phyloP scores from a whole-genome alignment of 1,140 invertebrate species.

The Dendroctonus ponderosae region DNA sequence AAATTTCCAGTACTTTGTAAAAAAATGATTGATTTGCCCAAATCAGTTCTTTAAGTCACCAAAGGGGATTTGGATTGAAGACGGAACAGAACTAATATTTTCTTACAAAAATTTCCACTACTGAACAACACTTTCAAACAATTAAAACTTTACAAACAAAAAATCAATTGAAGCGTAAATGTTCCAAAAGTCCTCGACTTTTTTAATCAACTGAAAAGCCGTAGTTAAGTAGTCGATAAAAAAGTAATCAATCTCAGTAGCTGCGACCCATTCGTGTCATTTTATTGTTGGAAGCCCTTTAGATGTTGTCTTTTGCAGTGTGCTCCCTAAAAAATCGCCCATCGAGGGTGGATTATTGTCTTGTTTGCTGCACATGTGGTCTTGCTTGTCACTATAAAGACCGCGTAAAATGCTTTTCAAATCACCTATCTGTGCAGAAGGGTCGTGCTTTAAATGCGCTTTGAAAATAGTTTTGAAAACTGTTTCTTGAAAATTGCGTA shows the following conservation, averaged over 20 bases:
- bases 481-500: too few species aligned
- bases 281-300: constrained; percentile 16
- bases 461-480: too few species aligned
- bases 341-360: constrained; percentile 11
- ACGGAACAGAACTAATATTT: too few species aligned
- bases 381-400: constrained; percentile 7
- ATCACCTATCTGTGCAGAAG: too few species aligned
- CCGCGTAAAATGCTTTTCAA: not conserved
- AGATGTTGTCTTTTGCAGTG: constrained; percentile 12
- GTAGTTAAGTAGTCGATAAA: constrained; percentile 1
- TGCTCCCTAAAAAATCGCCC: constrained; percentile 1
- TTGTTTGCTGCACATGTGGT: constrained; percentile 11
- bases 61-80: too few species aligned
- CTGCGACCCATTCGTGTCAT: not conserved
- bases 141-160: not conserved
- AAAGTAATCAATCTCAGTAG: constrained; percentile 11
- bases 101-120: too few species aligned
- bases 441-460: too few species aligned
- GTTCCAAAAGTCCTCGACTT: not conserved
- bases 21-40: too few species aligned
- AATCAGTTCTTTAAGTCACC: too few species aligned
- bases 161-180: not conserved
- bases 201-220: constrained; percentile 7
- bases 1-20: too few species aligned
- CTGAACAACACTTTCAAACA: too few species aligned